Conservation (phyloP, 2,113 vertebrate species). For the Paramisgurnus dabryanus region DNA sequence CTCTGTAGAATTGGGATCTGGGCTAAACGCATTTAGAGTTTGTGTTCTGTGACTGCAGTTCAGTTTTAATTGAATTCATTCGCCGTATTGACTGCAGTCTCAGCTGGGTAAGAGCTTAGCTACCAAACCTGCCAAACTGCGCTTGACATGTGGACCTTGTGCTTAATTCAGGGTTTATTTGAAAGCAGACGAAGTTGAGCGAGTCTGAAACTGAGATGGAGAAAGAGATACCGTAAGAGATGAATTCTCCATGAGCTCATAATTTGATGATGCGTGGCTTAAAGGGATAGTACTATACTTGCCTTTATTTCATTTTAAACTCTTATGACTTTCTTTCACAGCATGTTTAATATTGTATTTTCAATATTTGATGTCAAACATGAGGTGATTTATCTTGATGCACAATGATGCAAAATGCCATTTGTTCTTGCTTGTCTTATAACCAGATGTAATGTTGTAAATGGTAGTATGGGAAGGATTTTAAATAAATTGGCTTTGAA, state of each 20-base stretch:
- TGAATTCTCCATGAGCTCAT: neutral
- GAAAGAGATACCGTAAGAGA: neutral
- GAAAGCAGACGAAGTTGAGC: neutral
- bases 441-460: too few relatives aligned
- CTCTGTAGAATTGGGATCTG: constrained; percentile 23
- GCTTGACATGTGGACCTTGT: constrained; percentile 14
- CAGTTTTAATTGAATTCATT: constrained; percentile 47
- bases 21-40: constrained; percentile 34
- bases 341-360: neutral
- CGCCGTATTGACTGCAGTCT: constrained; percentile 34
- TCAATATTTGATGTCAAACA: neutral
- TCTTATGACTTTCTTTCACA: too few relatives aligned
- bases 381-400: neutral
- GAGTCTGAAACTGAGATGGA: constrained; percentile 6
- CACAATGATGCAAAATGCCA: too few relatives aligned
- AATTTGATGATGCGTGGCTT: neutral
- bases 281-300: neutral
- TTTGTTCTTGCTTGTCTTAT: too few relatives aligned
- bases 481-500: too few relatives aligned
- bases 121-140: neutral
- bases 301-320: neutral
- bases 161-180: neutral
- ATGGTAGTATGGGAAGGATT: too few relatives aligned
- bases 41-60: constrained; percentile 41
- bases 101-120: constrained; percentile 30